Base-by-base conservation (phyloP, 2,888 invertebrate species). In the Macrophya annulata region DNA sequence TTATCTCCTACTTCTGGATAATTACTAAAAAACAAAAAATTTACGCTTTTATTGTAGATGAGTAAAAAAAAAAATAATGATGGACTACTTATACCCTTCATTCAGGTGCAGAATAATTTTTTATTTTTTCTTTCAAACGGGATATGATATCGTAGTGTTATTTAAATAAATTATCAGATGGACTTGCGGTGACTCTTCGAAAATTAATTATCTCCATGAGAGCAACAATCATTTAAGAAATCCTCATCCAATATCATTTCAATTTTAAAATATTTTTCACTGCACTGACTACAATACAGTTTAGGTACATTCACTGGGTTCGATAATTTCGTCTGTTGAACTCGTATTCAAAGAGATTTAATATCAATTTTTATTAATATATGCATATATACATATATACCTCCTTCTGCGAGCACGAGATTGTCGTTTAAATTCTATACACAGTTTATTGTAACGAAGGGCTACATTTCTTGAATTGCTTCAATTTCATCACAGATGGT, bases 401-500 rank as follows among this genome's bases (percentile, higher is more conserved):
- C n/a, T 62, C 25, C 25, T 25, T 62, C 62, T 62, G 62, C 21
- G 25, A 10, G 62, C 62, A 62, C 21, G 25, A 62, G 62, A 25
- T 25, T 31, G 62, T 62, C 12, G 62, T 62, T 62, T 17, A 5
- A 12, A 62, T 25, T 62, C 12, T 25, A 31, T 17, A 55, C 25
- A 4, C 9, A 62, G 21, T 62, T 25, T 62, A 8, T 17, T 17
- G 55, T n/a, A 2, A n/a, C 55, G 17, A 25, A 62, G 62, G 12
- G 55, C 8, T 55, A n/a, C n/a, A n/a, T 55, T 55, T n/a, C 55
- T 55, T n/a, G n/a, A 55, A 55, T 55, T 55, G 55, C 55, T n/a
- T n/a, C 55, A 55, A 55, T 55, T 55, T 55, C 55, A 55, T 55
- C 55, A 55, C 55, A n/a, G 55, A 55, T n/a, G n/a, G 55, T 55